phyloP scores from a whole-genome alignment of 2,113 vertebrate genomes.

The Gadus macrocephalus region DNA sequence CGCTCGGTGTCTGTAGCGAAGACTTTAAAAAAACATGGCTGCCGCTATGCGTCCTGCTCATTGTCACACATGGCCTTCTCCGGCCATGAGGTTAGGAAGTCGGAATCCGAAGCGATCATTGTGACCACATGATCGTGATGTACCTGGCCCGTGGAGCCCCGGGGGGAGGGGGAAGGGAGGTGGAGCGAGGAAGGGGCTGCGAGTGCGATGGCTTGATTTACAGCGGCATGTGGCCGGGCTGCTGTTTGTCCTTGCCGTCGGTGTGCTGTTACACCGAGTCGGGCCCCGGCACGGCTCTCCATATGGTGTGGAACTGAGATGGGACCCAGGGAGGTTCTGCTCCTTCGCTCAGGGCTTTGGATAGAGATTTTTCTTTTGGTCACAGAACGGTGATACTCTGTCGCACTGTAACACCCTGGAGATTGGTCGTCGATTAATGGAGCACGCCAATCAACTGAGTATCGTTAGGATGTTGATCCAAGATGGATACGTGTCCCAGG shows the following conservation, averaged over 20 bases:
- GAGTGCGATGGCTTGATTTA: conserved; percentile 57
- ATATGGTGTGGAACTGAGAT: conserved; percentile 30
- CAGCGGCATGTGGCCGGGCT: conserved; percentile 57
- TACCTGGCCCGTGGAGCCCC: conserved; percentile 42
- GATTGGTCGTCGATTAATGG: no score
- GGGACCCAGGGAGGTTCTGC: not conserved
- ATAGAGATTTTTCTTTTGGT: not conserved
- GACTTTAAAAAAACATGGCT: no score
- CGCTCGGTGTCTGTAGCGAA: no score
- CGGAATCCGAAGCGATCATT: no score
- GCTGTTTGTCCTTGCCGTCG: conserved; percentile 61
- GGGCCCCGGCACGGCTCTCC: conserved; percentile 25
- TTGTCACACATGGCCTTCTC: no score
- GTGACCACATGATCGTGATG: conserved; percentile 10
- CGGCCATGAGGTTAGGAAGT: no score
- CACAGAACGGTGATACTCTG: no score
- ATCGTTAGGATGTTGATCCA: no score
- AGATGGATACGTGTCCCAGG: no score
- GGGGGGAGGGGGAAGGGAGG: conserved; percentile 38
- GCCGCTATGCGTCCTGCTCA: no score
- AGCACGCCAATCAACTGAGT: no score
- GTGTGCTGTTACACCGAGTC: conserved; percentile 56
- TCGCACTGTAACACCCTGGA: no score
- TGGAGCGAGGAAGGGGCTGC: conserved; percentile 29
- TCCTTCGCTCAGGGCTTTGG: not conserved